These are phyloP conservation scores for Dryadula phaetusa DNA, from an alignment of 2,888 invertebrate genomes.

Conservation along the genomic window DNA sequence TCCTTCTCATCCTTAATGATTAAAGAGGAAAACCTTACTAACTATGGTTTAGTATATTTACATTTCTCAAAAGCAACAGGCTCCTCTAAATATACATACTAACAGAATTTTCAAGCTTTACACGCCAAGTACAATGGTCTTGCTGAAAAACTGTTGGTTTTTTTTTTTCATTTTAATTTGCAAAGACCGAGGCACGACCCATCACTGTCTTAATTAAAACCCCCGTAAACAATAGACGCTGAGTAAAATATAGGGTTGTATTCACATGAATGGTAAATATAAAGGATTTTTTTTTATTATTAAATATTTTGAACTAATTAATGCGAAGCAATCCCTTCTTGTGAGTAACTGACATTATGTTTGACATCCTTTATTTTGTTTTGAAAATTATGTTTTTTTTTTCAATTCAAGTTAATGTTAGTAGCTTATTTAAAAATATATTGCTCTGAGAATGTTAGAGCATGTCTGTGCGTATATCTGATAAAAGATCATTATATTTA, in stretches of 20 bases:
- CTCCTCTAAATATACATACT: neutral
- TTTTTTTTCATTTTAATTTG: constrained; percentile 26
- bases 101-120: constrained; percentile 14
- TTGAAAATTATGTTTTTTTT: neutral
- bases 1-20: too few species aligned
- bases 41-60: neutral
- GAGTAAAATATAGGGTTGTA: constrained; percentile 38
- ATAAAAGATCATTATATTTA: too few species aligned
- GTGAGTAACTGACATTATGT: neutral
- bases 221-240: constrained; percentile 36
- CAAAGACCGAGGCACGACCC: constrained; percentile 34
- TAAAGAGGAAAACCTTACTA: too few species aligned
- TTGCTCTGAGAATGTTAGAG: too few species aligned
- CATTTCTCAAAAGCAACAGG: neutral
- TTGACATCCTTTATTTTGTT: neutral
- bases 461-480: too few species aligned
- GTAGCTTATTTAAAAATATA: too few species aligned
- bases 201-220: constrained; percentile 44
- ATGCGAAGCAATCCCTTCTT: constrained; percentile 34
- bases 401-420: neutral
- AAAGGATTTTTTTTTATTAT: constrained; percentile 15
- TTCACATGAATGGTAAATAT: constrained; percentile 34
- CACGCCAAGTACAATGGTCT: constrained; percentile 5
- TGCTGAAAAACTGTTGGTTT: constrained; percentile 5
- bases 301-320: constrained; percentile 34